Conservation (phyloP, 2,888 invertebrate genomes). For the Plemyria rubiginata region DNA sequence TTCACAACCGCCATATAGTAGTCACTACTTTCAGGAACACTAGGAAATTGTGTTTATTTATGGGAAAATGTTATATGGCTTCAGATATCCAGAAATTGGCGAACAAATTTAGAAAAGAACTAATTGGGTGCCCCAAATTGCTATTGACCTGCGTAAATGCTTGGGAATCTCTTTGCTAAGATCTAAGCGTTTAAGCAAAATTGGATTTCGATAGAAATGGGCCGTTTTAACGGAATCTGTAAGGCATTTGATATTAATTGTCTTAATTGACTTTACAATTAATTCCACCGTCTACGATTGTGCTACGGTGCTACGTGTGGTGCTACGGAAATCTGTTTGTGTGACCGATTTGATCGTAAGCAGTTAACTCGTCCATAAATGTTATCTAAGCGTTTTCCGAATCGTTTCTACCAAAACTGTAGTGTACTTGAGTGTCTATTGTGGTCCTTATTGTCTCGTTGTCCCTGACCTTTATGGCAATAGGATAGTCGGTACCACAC, state of each 20-base stretch:
- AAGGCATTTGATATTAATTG: constrained; percentile 7
- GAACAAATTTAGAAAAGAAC: constrained; percentile 37
- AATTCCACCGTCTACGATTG: background rate
- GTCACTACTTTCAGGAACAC: background rate
- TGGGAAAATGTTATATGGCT: background rate
- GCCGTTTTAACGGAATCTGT: constrained; percentile 2
- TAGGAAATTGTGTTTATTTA: background rate
- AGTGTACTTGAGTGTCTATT: constrained; percentile 45
- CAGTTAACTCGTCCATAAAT: constrained; percentile 36
- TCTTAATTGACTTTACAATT: background rate
- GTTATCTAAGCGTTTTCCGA: constrained; percentile 16
- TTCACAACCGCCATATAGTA: background rate
- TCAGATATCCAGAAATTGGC: constrained; percentile 8
- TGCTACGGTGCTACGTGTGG: constrained; percentile 13
- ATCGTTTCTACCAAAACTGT: constrained; percentile 43
- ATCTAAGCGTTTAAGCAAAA: constrained; percentile 32
- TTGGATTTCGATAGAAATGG: constrained; percentile 31
- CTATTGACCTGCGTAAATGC: constrained; percentile 32
- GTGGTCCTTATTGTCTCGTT: constrained; percentile 41
- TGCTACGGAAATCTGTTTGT: constrained; percentile 9
- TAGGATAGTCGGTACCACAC: constrained; percentile 5
- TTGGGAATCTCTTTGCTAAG: constrained; percentile 19
- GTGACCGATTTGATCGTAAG: constrained; percentile 12
- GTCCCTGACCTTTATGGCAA: constrained; percentile 40
- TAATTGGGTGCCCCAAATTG: constrained; percentile 32